Evolutionary conservation across 2,797 vertebrate species (phyloP).

Genomic region (Steatocranus sp.): DNA sequence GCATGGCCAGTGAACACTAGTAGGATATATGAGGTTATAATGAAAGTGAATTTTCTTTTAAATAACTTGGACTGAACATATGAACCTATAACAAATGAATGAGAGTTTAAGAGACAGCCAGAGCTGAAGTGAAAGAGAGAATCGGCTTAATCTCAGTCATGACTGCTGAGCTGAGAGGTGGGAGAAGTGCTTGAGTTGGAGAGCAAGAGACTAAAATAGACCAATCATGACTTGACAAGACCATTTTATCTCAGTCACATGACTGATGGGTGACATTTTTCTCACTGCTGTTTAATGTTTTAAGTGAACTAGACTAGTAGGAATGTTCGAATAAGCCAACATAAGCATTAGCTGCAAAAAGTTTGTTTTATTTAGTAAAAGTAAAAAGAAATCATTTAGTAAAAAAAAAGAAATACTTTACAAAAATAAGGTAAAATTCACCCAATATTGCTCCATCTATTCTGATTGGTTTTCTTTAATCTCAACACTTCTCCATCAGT

Average conservation of each 20-base stretch:
- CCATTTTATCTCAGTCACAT: neutral
- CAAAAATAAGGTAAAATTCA: neutral
- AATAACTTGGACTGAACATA: neutral
- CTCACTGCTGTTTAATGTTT: neutral
- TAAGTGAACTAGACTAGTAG: neutral
- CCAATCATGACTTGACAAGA: neutral
- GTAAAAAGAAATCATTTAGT: neutral
- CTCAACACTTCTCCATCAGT: neutral
- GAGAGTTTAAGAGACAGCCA: neutral
- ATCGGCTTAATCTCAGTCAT: neutral
- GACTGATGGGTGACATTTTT: neutral
- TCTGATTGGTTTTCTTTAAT: neutral
- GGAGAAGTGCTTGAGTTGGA: neutral
- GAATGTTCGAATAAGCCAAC: neutral
- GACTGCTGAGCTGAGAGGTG: neutral
- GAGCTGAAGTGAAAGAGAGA: neutral
- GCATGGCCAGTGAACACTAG: neutral
- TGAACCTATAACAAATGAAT: neutral
- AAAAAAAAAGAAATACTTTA: neutral
- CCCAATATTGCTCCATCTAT: neutral
- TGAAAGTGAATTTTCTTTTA: neutral
- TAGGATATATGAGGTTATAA: neutral
- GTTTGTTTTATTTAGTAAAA: neutral
- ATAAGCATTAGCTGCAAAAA: neutral
- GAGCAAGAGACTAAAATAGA: neutral